phyloP scores from a whole-genome alignment of 2,113 vertebrate genomes.

The Sporophila hypoxantha region DNA sequence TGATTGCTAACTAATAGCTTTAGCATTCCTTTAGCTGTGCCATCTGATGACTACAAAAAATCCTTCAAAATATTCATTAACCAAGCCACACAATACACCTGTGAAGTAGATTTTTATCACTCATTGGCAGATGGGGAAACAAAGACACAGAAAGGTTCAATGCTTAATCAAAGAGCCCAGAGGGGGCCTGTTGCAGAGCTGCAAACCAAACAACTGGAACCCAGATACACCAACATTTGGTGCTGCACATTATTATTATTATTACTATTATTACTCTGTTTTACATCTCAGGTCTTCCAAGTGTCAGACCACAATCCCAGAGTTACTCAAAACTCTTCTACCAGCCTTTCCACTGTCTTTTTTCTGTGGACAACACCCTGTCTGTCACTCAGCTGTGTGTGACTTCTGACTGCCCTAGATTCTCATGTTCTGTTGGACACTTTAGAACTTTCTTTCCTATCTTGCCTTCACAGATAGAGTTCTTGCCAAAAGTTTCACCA shows the following conservation, averaged over 20 bases:
- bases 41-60: slow-evolving; percentile 16
- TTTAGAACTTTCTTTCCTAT: not conserved
- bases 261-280: not conserved
- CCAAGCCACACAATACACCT: slow-evolving; percentile 7
- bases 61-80: slow-evolving; percentile 11
- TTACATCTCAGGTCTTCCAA: not conserved
- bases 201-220: slow-evolving; percentile 10
- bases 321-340: not conserved
- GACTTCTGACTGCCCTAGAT: not conserved
- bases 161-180: not conserved
- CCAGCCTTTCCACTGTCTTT: not conserved
- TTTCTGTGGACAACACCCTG: not conserved
- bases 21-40: slow-evolving; percentile 1
- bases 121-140: slow-evolving; percentile 43
- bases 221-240: slow-evolving; percentile 13
- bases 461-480: not conserved
- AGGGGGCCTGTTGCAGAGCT: not conserved
- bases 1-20: not conserved
- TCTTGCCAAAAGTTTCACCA: not conserved
- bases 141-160: slow-evolving; percentile 22
- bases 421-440: not conserved
- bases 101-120: slow-evolving; percentile 26
- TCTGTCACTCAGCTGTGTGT: not conserved
- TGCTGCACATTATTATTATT: not conserved
- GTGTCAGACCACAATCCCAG: not conserved